These are phyloP conservation scores for Diaperis boleti DNA, from an alignment of 2,888 invertebrate species.

Conservation along the genomic window DNA sequence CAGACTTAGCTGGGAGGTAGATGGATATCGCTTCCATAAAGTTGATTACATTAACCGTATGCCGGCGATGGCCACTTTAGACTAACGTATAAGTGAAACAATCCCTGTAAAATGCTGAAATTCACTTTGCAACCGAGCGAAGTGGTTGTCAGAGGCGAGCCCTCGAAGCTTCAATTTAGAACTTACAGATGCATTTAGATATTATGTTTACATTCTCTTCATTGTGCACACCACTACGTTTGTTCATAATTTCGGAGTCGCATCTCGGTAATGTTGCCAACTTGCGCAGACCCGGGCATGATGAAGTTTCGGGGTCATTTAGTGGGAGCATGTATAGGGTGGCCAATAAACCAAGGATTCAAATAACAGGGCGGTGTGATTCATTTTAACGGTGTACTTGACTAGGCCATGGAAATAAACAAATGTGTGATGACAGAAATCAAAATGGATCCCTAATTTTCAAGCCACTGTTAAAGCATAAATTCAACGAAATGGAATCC, in stretches of 20 bases:
- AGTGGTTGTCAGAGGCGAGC: constrained; percentile 7
- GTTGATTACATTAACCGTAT: constrained; percentile 54
- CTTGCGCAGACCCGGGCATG: not conserved
- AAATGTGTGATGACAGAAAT: no score
- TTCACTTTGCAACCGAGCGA: constrained; percentile 32
- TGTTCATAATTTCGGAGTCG: constrained; percentile 13
- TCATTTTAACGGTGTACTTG: no score
- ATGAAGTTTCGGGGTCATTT: not conserved
- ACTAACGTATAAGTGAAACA: constrained; percentile 46
- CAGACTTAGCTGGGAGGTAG: constrained; percentile 49
- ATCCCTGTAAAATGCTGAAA: constrained; percentile 32
- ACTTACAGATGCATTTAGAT: constrained; percentile 28
- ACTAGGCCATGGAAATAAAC: no score
- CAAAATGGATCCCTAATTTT: no score
- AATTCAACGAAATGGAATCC: no score
- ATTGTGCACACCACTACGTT: constrained; percentile 10
- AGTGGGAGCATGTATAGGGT: no score
- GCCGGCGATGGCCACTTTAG: constrained; percentile 51
- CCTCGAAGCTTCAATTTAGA: constrained; percentile 19
- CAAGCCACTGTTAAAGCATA: no score
- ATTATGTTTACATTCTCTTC: constrained; percentile 36
- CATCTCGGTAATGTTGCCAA: constrained; percentile 7
- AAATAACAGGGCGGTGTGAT: no score
- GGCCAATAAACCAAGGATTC: no score
- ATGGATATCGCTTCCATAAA: constrained; percentile 54